phyloP scores from a whole-genome alignment of 35 echinoderm and acorn worm species.

The Ptychodera flava region DNA sequence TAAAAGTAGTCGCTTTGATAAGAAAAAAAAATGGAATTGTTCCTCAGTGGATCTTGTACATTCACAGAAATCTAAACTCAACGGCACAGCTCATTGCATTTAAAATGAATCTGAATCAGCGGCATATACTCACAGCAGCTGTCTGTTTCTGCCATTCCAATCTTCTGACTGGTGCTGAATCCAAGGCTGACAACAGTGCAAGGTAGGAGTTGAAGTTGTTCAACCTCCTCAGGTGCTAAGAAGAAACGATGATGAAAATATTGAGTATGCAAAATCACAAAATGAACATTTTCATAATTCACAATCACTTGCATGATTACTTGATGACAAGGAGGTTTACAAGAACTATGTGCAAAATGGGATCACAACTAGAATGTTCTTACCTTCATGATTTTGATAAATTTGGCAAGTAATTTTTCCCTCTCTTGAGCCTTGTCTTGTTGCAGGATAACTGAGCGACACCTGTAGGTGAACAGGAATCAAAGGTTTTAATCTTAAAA shows the following conservation, averaged over 20 bases:
- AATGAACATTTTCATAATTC: too few relatives aligned
- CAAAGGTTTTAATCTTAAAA: too few relatives aligned
- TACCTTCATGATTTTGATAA: slow-evolving; percentile 98
- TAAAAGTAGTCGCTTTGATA: too few relatives aligned
- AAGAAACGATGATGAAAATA: slow-evolving; percentile 6
- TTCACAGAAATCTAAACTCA: too few relatives aligned
- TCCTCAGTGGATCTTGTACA: too few relatives aligned
- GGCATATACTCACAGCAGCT: slow-evolving; percentile 66
- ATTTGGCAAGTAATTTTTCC: slow-evolving; percentile 75
- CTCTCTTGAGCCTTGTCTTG: slow-evolving; percentile 61
- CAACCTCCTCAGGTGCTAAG: slow-evolving; percentile 79
- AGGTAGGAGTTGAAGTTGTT: slow-evolving; percentile 99
- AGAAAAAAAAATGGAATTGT: too few relatives aligned
- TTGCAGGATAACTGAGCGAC: slow-evolving; percentile 80
- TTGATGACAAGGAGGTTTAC: too few relatives aligned
- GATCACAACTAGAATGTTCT: too few relatives aligned
- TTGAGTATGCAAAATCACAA: not conserved
- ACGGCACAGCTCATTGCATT: too few relatives aligned
- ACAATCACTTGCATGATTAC: too few relatives aligned
- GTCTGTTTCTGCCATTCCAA: slow-evolving; percentile 87
- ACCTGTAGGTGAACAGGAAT: slow-evolving; percentile 54
- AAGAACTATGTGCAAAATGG: too few relatives aligned
- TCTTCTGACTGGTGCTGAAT: slow-evolving; percentile 87
- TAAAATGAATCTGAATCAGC: too few relatives aligned
- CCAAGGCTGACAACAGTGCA: slow-evolving; percentile 85